Conservation (phyloP, 1,140 invertebrate genomes). For the Hirudo medicinalis region DNA sequence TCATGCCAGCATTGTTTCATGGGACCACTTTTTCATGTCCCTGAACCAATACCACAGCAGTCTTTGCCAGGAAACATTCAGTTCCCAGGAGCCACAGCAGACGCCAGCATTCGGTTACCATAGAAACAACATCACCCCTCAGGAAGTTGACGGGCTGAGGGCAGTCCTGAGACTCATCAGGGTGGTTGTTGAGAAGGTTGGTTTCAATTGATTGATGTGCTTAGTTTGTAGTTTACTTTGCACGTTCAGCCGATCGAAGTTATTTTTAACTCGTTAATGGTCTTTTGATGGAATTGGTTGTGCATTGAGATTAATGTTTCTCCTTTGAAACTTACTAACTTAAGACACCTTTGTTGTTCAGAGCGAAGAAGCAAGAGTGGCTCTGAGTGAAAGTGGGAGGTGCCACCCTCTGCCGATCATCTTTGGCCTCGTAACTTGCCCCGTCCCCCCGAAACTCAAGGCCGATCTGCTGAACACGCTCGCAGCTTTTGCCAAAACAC, state of each 20-base stretch:
- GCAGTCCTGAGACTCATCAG: conserved; percentile 63
- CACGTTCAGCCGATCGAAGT: not conserved
- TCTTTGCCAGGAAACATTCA: conserved; percentile 51
- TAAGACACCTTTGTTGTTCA: conserved; percentile 32
- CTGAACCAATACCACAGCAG: conserved; percentile 56
- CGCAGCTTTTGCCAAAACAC: conserved; percentile 58
- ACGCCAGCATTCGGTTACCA: conserved; percentile 50
- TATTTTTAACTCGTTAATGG: not conserved
- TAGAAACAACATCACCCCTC: conserved; percentile 57
- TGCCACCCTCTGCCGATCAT: conserved; percentile 67
- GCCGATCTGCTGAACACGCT: conserved; percentile 63
- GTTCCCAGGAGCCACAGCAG: conserved; percentile 41
- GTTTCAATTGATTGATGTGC: not conserved
- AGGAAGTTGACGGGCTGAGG: conserved; percentile 72
- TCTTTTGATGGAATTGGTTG: not conserved
- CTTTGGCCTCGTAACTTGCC: conserved; percentile 68
- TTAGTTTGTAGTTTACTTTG: not conserved
- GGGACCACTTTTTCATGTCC: conserved; percentile 78
- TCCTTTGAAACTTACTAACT: conserved; percentile 17
- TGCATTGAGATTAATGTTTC: no score
- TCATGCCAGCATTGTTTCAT: conserved; percentile 50
- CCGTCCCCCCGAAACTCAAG: conserved; percentile 69
- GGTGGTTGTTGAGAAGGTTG: conserved; percentile 52
- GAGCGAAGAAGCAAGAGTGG: conserved; percentile 61
- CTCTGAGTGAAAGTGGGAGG: conserved; percentile 68